Base-by-base conservation (phyloP, 2,797 vertebrate genomes). In the Cynodonichthys magdalenae region DNA sequence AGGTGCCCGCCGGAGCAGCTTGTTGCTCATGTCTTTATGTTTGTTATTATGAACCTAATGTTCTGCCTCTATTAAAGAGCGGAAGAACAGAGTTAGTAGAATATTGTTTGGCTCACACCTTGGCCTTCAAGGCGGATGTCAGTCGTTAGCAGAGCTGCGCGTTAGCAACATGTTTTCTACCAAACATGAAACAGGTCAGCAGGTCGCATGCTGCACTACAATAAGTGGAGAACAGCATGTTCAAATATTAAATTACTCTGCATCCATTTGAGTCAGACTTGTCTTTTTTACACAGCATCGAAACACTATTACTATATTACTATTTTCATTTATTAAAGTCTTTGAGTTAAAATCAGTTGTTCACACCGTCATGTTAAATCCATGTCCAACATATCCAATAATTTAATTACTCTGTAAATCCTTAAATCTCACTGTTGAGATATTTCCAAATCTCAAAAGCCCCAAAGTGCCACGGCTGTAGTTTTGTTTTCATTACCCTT, bases 41-140 rank as follows among this genome's bases (percentile, higher is more conserved):
- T 66, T 19, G 55, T 84, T 75, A 88, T 91, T 90, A 83, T 66
- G 69, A 80, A 79, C 64, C 79, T 69, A 81, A 87, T 87, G 68
- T 63, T 41, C 50, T 63, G 67, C 50, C 52, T 59, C 56, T 75
- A 83, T 89, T 89, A 84, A 71, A 59, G 8, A 64, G 82, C 80
- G 87, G 90, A 92, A 89, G 68, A 77, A 60, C 76, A 71, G 42
- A 59, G 80, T 91, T 90, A 88, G 75, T 8, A 52, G 52, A 56
- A 87, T 83, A 85, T 91, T 90, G 88, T 87, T 90, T 86, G 87
- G 55, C 54, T 69, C 69, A 62, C 80, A 87, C 79, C 66, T 71
- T 46, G 53, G 67, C 36, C 36, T 39, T 11, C 4, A 14, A 69
- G 78, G 73, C 79, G 79, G 79, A 81, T 80, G 80, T 54, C 9